Base-by-base conservation (phyloP, 2,888 invertebrate genomes). In the Patella pellucida region DNA sequence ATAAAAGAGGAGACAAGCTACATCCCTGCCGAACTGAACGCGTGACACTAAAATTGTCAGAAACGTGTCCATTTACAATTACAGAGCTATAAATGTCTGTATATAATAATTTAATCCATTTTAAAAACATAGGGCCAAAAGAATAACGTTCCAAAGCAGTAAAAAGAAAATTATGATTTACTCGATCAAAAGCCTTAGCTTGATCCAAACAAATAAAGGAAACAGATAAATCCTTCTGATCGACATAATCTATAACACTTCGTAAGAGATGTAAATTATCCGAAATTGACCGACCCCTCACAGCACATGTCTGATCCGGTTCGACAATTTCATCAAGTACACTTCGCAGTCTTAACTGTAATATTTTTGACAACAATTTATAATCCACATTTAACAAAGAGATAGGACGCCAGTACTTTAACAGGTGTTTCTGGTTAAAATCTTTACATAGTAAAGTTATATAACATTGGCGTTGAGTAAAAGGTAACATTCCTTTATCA, bases 101-200 rank as follows among this genome's bases (percentile, higher is more conserved):
- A 71, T 85, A 84, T 68, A 83, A 72, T 31, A 84, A 76, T 62
- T 76, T 74, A 31, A 84, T 78, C 81, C 81, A 82, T 5, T 79
- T 51, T 50, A 82, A 77, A 50, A 84, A 79, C 62, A 72, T 50
- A 51, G 75, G 52, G 23, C 78, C 73, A 81, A 85, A 82, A n/a
- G 81, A 80, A 76, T 80, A 85, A 12, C 74, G 50, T 15, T 73
- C 9, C 54, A 85, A 71, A 15, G 75, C 71, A 69, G 78, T 70
- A 76, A 78, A 80, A 31, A 84, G 23, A 76, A 77, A 83, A 19
- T 77, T 73, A 69, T 81, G 79, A 50, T 76, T 77, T 12, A 83
- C 82, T 68, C 83, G 70, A 71, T 84, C 82, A 62, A 84, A 84
- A 2, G 82, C 83, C 62, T 84, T 85, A 68, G 80, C 81, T 73